Evolutionary conservation across 2,888 invertebrate genomes (phyloP).

Genomic region (Mesorhabditis spiculigera): DNA sequence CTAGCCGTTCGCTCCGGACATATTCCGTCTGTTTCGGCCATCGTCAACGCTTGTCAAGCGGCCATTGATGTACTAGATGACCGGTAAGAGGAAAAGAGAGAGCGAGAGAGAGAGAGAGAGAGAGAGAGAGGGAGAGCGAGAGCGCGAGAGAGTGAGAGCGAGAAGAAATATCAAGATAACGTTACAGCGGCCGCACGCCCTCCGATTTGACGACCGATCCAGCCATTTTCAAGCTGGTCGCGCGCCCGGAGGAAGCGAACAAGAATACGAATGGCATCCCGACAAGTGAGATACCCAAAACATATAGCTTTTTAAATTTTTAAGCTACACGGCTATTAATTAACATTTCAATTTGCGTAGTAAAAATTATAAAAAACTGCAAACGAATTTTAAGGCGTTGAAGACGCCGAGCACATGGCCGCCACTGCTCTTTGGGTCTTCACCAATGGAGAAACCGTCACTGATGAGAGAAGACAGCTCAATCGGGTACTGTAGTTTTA

Average conservation of each 20-base stretch:
- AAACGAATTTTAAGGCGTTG: neutral
- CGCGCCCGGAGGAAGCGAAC: slow-evolving; percentile 8
- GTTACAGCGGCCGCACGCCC: slow-evolving; percentile 24
- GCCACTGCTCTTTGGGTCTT: slow-evolving; percentile 45
- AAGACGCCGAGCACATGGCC: slow-evolving; percentile 19
- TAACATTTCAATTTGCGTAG: neutral
- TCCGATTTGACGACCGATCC: slow-evolving; percentile 23
- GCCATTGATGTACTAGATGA: slow-evolving; percentile 31
- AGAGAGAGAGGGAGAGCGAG: too few species aligned
- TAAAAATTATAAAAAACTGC: neutral
- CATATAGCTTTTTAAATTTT: slow-evolving; percentile 1
- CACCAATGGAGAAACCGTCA: slow-evolving; percentile 40
- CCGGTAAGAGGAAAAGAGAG: slow-evolving; percentile 7
- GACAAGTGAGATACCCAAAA: slow-evolving; percentile 13
- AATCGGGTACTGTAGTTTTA: too few species aligned
- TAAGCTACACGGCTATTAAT: neutral
- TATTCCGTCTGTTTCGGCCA: slow-evolving; percentile 8
- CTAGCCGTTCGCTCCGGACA: slow-evolving; percentile 15
- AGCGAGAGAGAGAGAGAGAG: neutral
- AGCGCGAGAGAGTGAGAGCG: too few species aligned
- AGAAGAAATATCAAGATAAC: neutral
- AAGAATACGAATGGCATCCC: slow-evolving; percentile 14
- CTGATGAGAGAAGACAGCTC: slow-evolving; percentile 16
- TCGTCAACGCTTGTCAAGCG: slow-evolving; percentile 11
- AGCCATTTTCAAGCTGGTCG: slow-evolving; percentile 12